A percentile compares a stretch with the other conserved stretches of the same genome.
Evolutionary conservation across 2,888 invertebrate genomes (phyloP).

Genomic region (Spialia ferax): DNA sequence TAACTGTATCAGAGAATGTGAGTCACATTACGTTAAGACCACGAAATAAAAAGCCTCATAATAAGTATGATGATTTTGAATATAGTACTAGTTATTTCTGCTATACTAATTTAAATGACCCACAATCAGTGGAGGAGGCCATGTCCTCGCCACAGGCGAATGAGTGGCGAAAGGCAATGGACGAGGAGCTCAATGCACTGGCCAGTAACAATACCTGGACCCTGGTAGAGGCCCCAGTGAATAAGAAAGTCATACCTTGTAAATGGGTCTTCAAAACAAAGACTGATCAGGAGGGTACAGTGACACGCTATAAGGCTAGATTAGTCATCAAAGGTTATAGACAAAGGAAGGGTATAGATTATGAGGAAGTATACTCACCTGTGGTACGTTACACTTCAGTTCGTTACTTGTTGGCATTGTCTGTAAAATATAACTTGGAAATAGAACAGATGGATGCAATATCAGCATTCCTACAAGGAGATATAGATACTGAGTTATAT

Average conservation of each 20-base stretch:
- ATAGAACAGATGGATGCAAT: constrained; percentile 47
- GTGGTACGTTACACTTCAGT: constrained; percentile 29
- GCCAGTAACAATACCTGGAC: neutral
- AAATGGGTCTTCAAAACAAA: constrained; percentile 49
- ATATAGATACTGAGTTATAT: constrained; percentile 32
- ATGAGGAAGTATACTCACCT: constrained; percentile 42
- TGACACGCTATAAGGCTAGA: constrained; percentile 43
- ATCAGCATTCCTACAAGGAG: constrained; percentile 46
- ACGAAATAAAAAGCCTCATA: neutral
- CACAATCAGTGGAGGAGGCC: neutral
- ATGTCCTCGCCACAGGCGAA: constrained; percentile 1
- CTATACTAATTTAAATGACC: neutral
- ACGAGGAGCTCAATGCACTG: neutral
- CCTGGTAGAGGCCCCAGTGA: neutral
- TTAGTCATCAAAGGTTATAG: constrained; percentile 42
- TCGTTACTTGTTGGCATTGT: constrained; percentile 39
- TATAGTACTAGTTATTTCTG: neutral
- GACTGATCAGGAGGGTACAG: constrained; percentile 42
- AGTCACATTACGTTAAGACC: neutral
- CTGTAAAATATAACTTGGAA: constrained; percentile 42
- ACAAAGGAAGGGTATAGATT: constrained; percentile 40
- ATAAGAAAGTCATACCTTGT: constrained; percentile 5
- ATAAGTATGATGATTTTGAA: neutral
- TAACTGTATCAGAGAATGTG: neutral
- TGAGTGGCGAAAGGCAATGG: constrained; percentile 1